Evolutionary conservation across 2,797 vertebrate species (phyloP), one percentile per base, ranked within the genome.

Genomic region (Lycodopsis pacificus): DNA sequence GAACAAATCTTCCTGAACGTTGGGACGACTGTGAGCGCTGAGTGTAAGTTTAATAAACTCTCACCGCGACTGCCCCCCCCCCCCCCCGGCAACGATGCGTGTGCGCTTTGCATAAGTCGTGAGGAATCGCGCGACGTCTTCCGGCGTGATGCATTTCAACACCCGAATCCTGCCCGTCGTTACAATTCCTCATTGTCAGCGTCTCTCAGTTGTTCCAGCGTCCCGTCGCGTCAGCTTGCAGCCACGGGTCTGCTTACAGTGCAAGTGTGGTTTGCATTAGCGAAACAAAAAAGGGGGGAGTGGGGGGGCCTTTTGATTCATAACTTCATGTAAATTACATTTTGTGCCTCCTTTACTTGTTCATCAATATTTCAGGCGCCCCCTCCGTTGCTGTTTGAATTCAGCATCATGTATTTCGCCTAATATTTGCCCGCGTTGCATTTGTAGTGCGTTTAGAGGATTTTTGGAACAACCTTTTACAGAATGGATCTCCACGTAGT

Each of bases 11-110:
- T 81, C 62, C 62, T 38, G 57, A 88, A 77, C 80, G 75, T 79
- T 71, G 67, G 69, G 72, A 80, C 30, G 75, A 66, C 86, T 86
- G 85, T 66, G 86, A 90, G 76, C 77, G 6, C 56, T 2, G 34
- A 17, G 62, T 86, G 86, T 65, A 83, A 85, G 82, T 92, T 92
- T 91, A 88, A 92, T 91, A 89, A 91, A 92, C 83, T 86, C 80
- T 78, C 73, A 49, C 76, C 73, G 17, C 77, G 77, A 84, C 87
- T 7, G 62, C 86, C 87, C 3, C 27, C 87, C 3, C 27, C 8
- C 56, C 86, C 87, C 87, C 76, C 76, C 73, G 69, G 91, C 85
- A 51, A 79, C 83, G 27, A 82, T 40, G 66, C 68, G 71, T 25
- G 69, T 85, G 82, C 64, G 5, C 74, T 91, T 77, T 83, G 84